A percentile compares a stretch with the other conserved stretches of the same genome.
Evolutionary conservation across 2,888 invertebrate species (phyloP).

Genomic region (Cephus nigrinus): DNA sequence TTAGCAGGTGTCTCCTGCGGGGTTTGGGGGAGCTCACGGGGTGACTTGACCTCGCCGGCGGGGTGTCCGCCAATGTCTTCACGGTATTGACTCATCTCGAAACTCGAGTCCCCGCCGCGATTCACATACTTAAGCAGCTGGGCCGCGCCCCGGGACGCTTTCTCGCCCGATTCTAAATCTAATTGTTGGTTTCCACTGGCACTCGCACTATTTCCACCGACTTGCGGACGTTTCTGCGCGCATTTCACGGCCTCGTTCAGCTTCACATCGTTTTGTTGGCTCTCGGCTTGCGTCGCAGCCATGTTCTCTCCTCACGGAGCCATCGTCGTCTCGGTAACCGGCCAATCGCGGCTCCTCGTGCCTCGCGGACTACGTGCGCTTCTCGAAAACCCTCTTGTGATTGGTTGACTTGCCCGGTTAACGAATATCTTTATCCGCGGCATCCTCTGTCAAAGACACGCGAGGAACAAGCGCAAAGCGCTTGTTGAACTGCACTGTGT

Average conservation of each 20-base stretch:
- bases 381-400: slow-evolving; percentile 32
- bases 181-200: slow-evolving; percentile 57
- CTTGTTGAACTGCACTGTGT: slow-evolving; percentile 13
- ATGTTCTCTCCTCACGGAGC: slow-evolving; percentile 71
- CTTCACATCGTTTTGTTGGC: slow-evolving; percentile 79
- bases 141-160: slow-evolving; percentile 57
- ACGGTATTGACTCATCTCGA: slow-evolving; percentile 79
- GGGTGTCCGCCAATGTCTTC: slow-evolving; percentile 75
- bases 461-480: slow-evolving; percentile 36
- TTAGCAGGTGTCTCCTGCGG: slow-evolving; percentile 49
- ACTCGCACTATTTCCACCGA: slow-evolving; percentile 65
- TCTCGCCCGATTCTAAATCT: slow-evolving; percentile 56
- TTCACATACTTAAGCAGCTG: slow-evolving; percentile 80
- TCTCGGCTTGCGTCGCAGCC: slow-evolving; percentile 88
- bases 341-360: slow-evolving; percentile 54
- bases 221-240: slow-evolving; percentile 70
- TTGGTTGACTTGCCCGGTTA: slow-evolving; percentile 41
- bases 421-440: slow-evolving; percentile 44
- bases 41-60: slow-evolving; percentile 64
- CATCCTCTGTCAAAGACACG: slow-evolving; percentile 45
- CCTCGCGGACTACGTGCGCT: slow-evolving; percentile 34
- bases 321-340: slow-evolving; percentile 43
- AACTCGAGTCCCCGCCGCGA: slow-evolving; percentile 73
- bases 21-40: slow-evolving; percentile 45
- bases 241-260: slow-evolving; percentile 54